Evolutionary conservation across 2,888 invertebrate species (phyloP), one percentile per base, ranked within the genome.

Genomic region (Hydroisotoma schaefferi): DNA sequence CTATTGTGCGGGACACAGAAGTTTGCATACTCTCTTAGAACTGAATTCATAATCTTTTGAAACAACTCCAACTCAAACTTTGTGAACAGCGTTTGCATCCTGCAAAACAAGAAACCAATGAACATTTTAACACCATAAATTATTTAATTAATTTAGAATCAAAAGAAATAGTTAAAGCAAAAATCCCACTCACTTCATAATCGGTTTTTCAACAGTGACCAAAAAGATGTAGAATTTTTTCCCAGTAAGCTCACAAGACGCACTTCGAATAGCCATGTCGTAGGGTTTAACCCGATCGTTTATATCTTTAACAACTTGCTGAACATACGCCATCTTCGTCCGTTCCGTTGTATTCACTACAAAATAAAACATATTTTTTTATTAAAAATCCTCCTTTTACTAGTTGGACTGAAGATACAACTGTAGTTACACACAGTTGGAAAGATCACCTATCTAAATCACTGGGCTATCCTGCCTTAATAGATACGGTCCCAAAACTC

Each of bases 221-320:
- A 71, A 57, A 43, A 70, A 69, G 6, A 71, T 61, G 49, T 69
- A 71, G 56, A 58, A 71, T 48, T 70, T 70, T 38, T 65, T 65
- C n/a, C 66, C 65, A 26, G 67, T 60, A 20, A 70, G 46, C 46
- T 71, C 71, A 59, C 70, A 70, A 8, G 65, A 60, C 2, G 68
- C 70, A 54, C 65, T 66, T 37, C 64, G 38, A 27, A 71, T 70
- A 22, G 65, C 61, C 66, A 71, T 62, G 43, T 70, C 69, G 28
- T 55, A 69, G 3, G 49, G 38, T 23, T 66, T 63, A 2, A 71
- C 63, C 25, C 61, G 47, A 2, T 68, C 68, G 33, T 70, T 70
- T 23, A 71, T 71, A 27, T 66, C 67, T 27, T 65, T 38, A 18
- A 71, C 69, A 23, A 70, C 61, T 47, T 68, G 67, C 48, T 66